Conservation (phyloP, 2,113 vertebrate species). For the Sigmodon hispidus region DNA sequence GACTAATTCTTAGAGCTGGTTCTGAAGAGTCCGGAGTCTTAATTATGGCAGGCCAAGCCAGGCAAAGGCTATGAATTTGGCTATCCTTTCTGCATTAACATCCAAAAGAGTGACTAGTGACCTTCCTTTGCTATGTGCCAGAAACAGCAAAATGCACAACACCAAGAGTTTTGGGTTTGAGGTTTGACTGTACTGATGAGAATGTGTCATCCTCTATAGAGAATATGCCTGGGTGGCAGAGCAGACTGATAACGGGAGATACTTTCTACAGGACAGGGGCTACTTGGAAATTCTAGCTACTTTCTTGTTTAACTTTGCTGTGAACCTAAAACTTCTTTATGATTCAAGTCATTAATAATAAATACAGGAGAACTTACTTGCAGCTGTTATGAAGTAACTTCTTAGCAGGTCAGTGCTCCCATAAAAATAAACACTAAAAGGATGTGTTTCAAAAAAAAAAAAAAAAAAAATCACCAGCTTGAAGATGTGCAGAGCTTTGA, state of each 20-base stretch:
- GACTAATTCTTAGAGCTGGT: background rate
- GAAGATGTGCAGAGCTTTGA: background rate
- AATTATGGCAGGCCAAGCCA: background rate
- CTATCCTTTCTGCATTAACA: background rate
- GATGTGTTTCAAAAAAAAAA: background rate
- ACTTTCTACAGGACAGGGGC: no score
- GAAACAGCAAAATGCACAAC: background rate
- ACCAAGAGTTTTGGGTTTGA: background rate
- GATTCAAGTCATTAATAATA: conserved; percentile 4
- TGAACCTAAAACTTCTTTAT: background rate
- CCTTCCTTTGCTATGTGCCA: background rate
- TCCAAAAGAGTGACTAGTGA: background rate
- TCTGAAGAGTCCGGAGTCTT: background rate
- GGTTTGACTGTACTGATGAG: no score
- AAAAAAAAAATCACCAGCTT: background rate
- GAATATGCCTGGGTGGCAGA: no score
- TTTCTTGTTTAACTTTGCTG: background rate
- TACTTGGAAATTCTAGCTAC: background rate
- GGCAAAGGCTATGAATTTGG: background rate
- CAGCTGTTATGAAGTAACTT: background rate
- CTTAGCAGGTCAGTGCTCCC: background rate
- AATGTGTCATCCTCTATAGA: background rate
- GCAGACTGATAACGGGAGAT: background rate
- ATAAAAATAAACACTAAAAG: background rate
- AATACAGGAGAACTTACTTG: background rate